Evolutionary conservation across 2,888 invertebrate species (phyloP), one percentile per base, ranked within the genome.

Genomic region (Tenthredo notha): DNA sequence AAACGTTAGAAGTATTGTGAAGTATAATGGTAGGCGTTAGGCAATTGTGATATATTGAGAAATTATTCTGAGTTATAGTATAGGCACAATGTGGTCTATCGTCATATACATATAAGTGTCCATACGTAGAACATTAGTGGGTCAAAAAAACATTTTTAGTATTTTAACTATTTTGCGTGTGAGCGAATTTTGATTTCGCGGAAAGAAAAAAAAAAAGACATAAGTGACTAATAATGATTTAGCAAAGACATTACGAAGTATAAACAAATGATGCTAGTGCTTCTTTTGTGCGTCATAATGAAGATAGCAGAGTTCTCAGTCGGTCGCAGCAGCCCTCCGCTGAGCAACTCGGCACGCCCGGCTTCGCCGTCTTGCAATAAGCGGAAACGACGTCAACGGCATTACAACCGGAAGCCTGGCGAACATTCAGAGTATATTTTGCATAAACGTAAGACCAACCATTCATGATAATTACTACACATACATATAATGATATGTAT

Each of bases 261-360:
- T 88, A 87, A 85, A 88, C 90, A 88, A 91, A 95, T 95, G 95
- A 94, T 95, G 93, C 94, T 95, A 92, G 93, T 95, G 92, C 92
- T 95, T 89, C 90, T 93, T 88, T 92, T 95, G 94, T 95, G 95
- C 92, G 94, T 95, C 93, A 95, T 95, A 93, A 95, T 95, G 95
- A 95, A 95, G 94, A 94, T 95, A 91, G 94, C 95, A 90, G 95
- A 95, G 93, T 94, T 94, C 91, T 94, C 95, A 84, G 90, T 91
- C 89, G 92, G 92, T 86, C 92, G 91, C 80, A 86, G 85, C 84
- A 87, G 90, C 78, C 89, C 90, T 84, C 88, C 88, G 85, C 85
- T 87, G 83, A 89, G 87, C 86, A 83, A 83, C 47, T 86, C 90
- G 82, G 88, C 88, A 85, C 89, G 89, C 87, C 87, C 90, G 84